These are phyloP conservation scores for Alcis repandata DNA, from an alignment of 2,888 invertebrate species.

Conservation along the genomic window DNA sequence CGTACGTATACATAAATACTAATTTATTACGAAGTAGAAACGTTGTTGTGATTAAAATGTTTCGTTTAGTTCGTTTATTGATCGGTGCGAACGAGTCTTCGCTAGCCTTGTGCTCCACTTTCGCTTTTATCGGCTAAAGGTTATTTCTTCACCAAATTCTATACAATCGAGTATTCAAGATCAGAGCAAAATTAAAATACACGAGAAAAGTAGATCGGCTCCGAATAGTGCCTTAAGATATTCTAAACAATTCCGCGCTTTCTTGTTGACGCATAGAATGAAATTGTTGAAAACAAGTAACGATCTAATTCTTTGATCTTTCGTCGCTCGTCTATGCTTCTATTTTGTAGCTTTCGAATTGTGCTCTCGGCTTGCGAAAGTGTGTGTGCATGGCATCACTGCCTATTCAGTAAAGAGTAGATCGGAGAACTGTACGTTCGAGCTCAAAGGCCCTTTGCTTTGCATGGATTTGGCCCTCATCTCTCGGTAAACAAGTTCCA, in stretches of 20 bases:
- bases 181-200: constrained; percentile 36
- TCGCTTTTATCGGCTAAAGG: constrained; percentile 67
- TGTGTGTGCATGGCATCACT: constrained; percentile 26
- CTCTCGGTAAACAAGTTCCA: constrained; percentile 69
- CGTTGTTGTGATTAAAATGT: constrained; percentile 41
- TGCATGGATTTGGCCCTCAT: constrained; percentile 53
- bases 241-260: constrained; percentile 6
- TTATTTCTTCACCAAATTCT: constrained; percentile 52
- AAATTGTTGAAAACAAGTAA: background rate
- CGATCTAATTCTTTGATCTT: constrained; percentile 3
- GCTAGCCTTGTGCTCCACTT: constrained; percentile 66
- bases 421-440: constrained; percentile 18
- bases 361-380: constrained; percentile 38
- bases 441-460: constrained; percentile 53
- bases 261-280: constrained; percentile 6
- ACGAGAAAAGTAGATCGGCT: background rate
- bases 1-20: constrained; percentile 14
- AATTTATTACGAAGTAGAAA: constrained; percentile 31
- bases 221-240: background rate
- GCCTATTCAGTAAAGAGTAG: constrained; percentile 10
- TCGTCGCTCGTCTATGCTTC: constrained; percentile 8
- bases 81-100: constrained; percentile 62
- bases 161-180: constrained; percentile 44
- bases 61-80: constrained; percentile 56
- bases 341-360: constrained; percentile 29